Conservation (phyloP, 2,888 invertebrate species). For the Buathra laborator region DNA sequence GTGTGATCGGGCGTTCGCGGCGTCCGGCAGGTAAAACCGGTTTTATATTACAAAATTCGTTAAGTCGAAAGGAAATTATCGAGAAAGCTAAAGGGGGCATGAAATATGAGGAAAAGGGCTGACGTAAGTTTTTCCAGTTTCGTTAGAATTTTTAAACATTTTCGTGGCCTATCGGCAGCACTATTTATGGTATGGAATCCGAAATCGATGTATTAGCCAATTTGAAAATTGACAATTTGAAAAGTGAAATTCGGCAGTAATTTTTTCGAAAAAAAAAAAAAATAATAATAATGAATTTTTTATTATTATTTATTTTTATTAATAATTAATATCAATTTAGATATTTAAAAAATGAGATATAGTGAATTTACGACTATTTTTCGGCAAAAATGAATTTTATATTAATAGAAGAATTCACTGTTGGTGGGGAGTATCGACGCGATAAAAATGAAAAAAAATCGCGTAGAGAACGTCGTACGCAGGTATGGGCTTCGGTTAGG, state of each 20-base stretch:
- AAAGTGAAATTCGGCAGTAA: too few relatives aligned
- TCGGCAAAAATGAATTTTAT: not conserved
- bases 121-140: not conserved
- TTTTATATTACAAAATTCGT: not conserved
- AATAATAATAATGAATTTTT: too few relatives aligned
- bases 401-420: not conserved
- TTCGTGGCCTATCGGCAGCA: not conserved
- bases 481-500: not conserved
- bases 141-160: not conserved
- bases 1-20: slow-evolving; percentile 31
- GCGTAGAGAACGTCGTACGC: too few relatives aligned
- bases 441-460: not conserved
- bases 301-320: too few relatives aligned
- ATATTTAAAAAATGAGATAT: too few relatives aligned
- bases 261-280: too few relatives aligned
- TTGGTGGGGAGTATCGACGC: not conserved
- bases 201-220: not conserved
- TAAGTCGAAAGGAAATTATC: not conserved
- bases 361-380: too few relatives aligned
- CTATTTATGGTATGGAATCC: too few relatives aligned
- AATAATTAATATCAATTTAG: too few relatives aligned
- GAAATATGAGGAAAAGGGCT: not conserved
- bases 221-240: not conserved
- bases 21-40: slow-evolving; percentile 12
- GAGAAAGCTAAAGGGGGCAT: not conserved